These are phyloP conservation scores for Drosophila buzzatii DNA, from an alignment of 2,888 invertebrate species.

Conservation along the genomic window DNA sequence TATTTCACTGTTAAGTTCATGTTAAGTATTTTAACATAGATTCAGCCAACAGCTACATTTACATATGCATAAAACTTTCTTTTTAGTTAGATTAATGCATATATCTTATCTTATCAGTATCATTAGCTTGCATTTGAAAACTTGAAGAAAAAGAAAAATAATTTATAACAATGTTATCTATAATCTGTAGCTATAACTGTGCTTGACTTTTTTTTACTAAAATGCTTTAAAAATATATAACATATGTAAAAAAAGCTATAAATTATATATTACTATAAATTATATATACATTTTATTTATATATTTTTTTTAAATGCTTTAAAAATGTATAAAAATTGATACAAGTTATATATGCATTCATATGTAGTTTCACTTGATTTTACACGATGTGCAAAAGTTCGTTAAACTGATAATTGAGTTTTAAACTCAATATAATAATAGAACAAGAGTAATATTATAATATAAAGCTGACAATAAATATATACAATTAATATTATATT, in stretches of 20 bases:
- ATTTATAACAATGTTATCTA: not conserved
- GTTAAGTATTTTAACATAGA: not conserved
- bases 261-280: no score
- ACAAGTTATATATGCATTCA: no score
- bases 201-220: not conserved
- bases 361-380: no score
- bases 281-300: no score
- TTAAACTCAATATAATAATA: not conserved
- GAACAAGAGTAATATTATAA: no score
- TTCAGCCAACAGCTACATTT: not conserved
- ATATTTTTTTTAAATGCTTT: not conserved
- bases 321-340: no score
- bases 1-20: constrained; percentile 9
- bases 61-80: constrained; percentile 2
- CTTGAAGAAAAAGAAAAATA: not conserved
- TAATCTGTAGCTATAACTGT: not conserved
- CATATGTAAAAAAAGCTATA: no score
- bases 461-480: no score
- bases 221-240: no score
- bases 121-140: no score
- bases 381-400: not conserved
- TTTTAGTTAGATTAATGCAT: not conserved
- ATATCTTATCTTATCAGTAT: not conserved
- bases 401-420: not conserved
- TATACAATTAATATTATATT: no score